Percentiles rank a stretch among this genome's conserved stretches.
Conservation (phyloP, 2,888 invertebrate species). For the Thereva unica region DNA sequence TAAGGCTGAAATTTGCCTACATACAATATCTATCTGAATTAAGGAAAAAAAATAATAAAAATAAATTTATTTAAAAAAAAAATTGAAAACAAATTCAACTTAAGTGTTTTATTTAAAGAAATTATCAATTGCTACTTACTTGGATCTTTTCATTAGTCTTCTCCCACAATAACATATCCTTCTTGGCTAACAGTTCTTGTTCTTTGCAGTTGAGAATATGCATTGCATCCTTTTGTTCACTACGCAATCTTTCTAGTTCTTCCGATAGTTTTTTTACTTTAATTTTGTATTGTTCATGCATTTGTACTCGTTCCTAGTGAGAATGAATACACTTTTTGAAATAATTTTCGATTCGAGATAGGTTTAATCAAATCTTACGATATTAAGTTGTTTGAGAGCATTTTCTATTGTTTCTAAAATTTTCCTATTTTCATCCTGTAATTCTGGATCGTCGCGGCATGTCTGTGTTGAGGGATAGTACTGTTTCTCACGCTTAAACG, state of each 20-base stretch:
- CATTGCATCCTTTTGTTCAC: slow-evolving; percentile 62
- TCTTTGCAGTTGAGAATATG: slow-evolving; percentile 64
- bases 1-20: slow-evolving; percentile 64
- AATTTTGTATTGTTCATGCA: slow-evolving; percentile 58
- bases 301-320: slow-evolving; percentile 59
- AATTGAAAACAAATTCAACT: slow-evolving; percentile 44
- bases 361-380: slow-evolving; percentile 46
- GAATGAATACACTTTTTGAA: slow-evolving; percentile 39
- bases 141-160: slow-evolving; percentile 58
- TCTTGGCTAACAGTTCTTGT: slow-evolving; percentile 54
- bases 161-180: slow-evolving; percentile 58
- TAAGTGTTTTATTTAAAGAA: slow-evolving; percentile 46
- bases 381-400: slow-evolving; percentile 65
- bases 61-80: slow-evolving; percentile 52
- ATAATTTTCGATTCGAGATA: neutral
- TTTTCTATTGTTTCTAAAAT: slow-evolving; percentile 71
- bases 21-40: slow-evolving; percentile 69
- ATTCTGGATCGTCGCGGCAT: slow-evolving; percentile 63
- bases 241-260: slow-evolving; percentile 59
- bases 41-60: slow-evolving; percentile 49
- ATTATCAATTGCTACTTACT: slow-evolving; percentile 45
- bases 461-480: slow-evolving; percentile 55
- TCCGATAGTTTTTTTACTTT: slow-evolving; percentile 58
- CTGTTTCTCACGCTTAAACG: slow-evolving; percentile 53
- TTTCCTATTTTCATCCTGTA: slow-evolving; percentile 68